Evolutionary conservation across 2,113 vertebrate species (phyloP).

Genomic region (Alces alces): DNA sequence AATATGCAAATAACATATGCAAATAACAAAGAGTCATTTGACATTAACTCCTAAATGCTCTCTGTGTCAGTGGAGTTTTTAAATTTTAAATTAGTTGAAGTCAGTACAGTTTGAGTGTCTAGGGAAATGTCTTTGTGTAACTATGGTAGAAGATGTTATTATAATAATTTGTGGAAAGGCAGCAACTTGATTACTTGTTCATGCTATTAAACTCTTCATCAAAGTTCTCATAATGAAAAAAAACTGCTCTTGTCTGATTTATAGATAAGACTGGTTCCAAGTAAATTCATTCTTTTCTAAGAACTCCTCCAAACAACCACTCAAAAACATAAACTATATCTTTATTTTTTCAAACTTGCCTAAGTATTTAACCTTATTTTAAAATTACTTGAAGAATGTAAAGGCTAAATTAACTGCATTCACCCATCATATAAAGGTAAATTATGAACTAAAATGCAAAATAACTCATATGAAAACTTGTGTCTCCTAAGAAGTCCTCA

Average conservation of each 20-base stretch:
- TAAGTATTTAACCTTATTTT: not conserved
- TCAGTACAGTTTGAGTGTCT: not conserved
- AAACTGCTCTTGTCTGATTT: not conserved
- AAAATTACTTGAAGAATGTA: conserved; percentile 18
- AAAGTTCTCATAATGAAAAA: conserved; percentile 32
- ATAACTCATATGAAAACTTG: not conserved
- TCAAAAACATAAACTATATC: not conserved
- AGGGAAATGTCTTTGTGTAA: conserved; percentile 17
- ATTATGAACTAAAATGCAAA: conserved; percentile 24
- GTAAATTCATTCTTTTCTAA: conserved; percentile 1
- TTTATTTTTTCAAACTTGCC: not conserved
- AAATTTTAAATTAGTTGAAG: conserved; percentile 30
- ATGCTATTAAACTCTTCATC: conserved; percentile 37
- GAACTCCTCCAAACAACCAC: not conserved
- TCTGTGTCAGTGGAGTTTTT: not conserved
- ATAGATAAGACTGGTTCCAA: conserved; percentile 43
- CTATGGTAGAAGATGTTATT: conserved; percentile 24
- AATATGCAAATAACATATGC: not conserved
- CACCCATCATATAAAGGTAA: not conserved
- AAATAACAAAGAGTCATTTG: not conserved
- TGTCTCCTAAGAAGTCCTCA: not conserved
- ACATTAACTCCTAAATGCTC: not conserved
- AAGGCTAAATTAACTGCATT: not conserved
- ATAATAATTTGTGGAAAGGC: conserved; percentile 35
- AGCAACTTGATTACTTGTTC: conserved; percentile 11